phyloP scores from a whole-genome alignment of 1,140 invertebrate species.

The Lasioglossum baleicum region DNA sequence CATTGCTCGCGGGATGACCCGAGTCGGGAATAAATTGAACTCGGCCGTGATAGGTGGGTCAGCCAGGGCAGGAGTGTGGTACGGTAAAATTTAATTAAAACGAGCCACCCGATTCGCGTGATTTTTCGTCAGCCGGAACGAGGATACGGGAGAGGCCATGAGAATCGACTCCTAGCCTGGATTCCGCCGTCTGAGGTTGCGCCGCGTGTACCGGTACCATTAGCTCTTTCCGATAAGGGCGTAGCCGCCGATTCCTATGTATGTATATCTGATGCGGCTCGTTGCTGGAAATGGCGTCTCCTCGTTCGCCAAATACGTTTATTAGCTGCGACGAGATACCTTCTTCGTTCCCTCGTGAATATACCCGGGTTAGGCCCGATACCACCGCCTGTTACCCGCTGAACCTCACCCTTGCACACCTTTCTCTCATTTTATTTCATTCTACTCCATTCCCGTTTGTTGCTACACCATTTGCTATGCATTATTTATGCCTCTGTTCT shows the following conservation, averaged over 20 bases:
- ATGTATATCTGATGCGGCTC: conserved; percentile 59
- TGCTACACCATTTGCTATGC: too few species aligned
- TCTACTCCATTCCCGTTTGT: too few species aligned
- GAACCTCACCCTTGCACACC: too few species aligned
- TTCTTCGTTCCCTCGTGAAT: conserved; percentile 19
- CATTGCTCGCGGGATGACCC: background rate
- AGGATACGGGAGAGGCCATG: conserved; percentile 66
- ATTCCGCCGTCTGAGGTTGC: conserved; percentile 65
- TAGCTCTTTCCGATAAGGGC: conserved; percentile 65
- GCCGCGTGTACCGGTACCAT: conserved; percentile 57
- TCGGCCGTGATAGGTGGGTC: background rate
- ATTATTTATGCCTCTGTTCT: too few species aligned
- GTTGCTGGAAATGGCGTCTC: conserved; percentile 54
- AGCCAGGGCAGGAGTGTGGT: background rate
- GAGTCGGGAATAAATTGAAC: background rate
- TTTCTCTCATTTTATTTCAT: too few species aligned
- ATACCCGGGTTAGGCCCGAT: background rate
- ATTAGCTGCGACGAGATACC: conserved; percentile 28
- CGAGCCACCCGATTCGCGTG: conserved; percentile 46
- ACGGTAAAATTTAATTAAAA: conserved; percentile 52
- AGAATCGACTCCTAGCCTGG: conserved; percentile 68
- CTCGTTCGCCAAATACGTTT: conserved; percentile 44
- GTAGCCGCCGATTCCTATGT: conserved; percentile 59
- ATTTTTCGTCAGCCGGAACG: conserved; percentile 68
- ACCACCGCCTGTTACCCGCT: too few species aligned